phyloP scores from a whole-genome alignment of 2,113 vertebrate species.

The Toxotes chatareus region DNA sequence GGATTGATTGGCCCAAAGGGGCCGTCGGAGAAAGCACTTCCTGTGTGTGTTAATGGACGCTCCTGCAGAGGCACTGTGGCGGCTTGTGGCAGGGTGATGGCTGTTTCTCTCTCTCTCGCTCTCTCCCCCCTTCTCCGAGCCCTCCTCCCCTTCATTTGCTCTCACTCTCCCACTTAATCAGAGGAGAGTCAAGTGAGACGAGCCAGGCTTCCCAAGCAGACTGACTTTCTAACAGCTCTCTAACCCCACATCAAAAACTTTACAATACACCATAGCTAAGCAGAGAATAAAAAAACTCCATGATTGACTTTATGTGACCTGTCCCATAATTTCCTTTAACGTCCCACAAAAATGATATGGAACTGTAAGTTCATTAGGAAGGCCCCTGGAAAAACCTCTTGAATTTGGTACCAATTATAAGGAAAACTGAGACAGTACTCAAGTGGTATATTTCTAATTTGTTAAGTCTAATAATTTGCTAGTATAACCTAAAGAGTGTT shows the following conservation, averaged over 20 bases:
- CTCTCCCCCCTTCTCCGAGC: not conserved
- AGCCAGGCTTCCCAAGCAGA: constrained; percentile 51
- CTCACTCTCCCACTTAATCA: constrained; percentile 72
- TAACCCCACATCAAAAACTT: constrained; percentile 16
- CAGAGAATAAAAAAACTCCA: not conserved
- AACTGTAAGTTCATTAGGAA: not conserved
- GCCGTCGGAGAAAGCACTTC: constrained; percentile 76
- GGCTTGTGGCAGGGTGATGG: constrained; percentile 68
- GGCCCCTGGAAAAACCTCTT: no score
- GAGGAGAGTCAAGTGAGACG: constrained; percentile 57
- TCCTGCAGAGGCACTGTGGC: constrained; percentile 71
- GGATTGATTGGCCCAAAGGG: constrained; percentile 81
- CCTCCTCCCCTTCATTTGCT: constrained; percentile 49
- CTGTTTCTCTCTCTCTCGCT: constrained; percentile 37
- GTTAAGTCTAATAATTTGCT: constrained; percentile 1
- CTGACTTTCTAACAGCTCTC: constrained; percentile 17
- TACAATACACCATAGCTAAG: constrained; percentile 1
- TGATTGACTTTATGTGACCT: not conserved
- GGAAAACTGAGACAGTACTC: no score
- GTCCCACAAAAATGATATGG: not conserved
- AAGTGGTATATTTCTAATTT: not conserved
- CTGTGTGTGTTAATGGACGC: constrained; percentile 82
- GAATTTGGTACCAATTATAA: not conserved
- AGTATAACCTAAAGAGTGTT: not conserved
- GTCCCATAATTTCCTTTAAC: not conserved